Conservation (phyloP, 2,888 invertebrate genomes). For the Tetragnatha montana region DNA sequence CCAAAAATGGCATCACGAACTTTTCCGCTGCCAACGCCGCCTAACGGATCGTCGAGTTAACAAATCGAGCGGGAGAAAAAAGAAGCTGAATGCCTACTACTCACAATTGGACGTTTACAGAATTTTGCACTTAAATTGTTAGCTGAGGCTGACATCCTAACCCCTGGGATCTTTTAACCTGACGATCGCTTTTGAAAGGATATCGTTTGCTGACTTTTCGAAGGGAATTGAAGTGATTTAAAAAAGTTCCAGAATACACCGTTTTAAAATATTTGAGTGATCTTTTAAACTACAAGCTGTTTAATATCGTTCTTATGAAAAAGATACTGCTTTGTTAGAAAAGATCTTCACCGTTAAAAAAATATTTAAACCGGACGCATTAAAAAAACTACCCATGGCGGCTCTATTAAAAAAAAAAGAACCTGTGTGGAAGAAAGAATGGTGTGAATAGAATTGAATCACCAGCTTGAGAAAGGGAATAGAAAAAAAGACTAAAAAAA, state of each 20-base stretch:
- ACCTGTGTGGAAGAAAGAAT: no score
- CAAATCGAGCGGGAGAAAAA: constrained; percentile 38
- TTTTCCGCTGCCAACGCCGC: constrained; percentile 22
- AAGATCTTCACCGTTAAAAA: no score
- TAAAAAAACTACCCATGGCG: no score
- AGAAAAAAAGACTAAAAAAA: no score
- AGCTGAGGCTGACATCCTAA: constrained; percentile 57
- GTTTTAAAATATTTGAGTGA: no score
- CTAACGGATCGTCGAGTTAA: constrained; percentile 38
- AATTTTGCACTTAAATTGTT: constrained; percentile 67
- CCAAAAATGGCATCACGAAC: constrained; percentile 49
- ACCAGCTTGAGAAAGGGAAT: no score
- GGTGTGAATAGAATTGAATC: no score
- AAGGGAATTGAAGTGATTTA: constrained; percentile 17
- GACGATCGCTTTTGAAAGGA: constrained; percentile 48
- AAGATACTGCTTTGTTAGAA: no score
- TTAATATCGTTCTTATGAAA: no score
- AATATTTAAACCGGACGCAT: no score
- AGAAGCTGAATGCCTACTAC: constrained; percentile 28
- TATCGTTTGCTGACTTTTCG: constrained; percentile 23
- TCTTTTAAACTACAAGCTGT: no score
- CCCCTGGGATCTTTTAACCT: constrained; percentile 61
- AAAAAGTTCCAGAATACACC: background rate
- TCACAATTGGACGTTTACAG: constrained; percentile 61
- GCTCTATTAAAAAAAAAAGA: no score